Evolutionary conservation across 2,797 vertebrate species (phyloP).

Genomic region (Strix occidentalis): DNA sequence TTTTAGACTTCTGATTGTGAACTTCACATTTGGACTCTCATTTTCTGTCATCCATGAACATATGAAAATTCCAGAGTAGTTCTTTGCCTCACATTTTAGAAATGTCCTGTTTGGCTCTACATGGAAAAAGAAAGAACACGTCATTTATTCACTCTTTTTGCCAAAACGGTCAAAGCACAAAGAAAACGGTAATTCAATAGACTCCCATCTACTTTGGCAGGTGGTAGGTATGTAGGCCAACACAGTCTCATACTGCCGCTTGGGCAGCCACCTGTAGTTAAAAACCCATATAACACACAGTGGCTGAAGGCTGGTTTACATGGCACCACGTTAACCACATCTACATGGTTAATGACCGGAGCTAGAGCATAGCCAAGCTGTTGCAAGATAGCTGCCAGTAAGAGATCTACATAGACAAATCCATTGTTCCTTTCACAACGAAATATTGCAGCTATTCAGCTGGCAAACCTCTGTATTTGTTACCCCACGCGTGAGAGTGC

Average conservation of each 20-base stretch:
- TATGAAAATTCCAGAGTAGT: slow-evolving; percentile 76
- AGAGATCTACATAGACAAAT: not conserved
- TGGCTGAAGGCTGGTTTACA: not conserved
- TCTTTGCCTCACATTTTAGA: slow-evolving; percentile 76
- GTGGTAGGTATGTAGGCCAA: not conserved
- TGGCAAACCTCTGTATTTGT: not conserved
- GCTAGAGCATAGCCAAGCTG: not conserved
- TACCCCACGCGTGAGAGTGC: fast-evolving
- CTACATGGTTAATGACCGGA: not conserved
- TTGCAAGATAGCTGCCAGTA: not conserved
- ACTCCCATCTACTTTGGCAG: not conserved
- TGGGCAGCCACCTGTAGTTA: not conserved
- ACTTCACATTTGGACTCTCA: slow-evolving; percentile 56
- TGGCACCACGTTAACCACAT: not conserved
- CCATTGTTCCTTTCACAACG: not conserved
- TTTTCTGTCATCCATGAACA: slow-evolving; percentile 76
- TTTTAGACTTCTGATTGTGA: slow-evolving; percentile 65
- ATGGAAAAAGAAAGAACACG: slow-evolving; percentile 27
- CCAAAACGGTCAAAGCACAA: not conserved
- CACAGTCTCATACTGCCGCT: not conserved
- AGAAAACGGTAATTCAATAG: not conserved
- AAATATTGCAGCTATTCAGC: not conserved
- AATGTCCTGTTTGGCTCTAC: slow-evolving; percentile 64
- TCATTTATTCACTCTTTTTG: not conserved
- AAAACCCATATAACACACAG: not conserved